Percentiles rank a stretch among this genome's conserved stretches.
Evolutionary conservation across 1,140 invertebrate species (phyloP).

Genomic region (Leptinotarsa undecemlineata): DNA sequence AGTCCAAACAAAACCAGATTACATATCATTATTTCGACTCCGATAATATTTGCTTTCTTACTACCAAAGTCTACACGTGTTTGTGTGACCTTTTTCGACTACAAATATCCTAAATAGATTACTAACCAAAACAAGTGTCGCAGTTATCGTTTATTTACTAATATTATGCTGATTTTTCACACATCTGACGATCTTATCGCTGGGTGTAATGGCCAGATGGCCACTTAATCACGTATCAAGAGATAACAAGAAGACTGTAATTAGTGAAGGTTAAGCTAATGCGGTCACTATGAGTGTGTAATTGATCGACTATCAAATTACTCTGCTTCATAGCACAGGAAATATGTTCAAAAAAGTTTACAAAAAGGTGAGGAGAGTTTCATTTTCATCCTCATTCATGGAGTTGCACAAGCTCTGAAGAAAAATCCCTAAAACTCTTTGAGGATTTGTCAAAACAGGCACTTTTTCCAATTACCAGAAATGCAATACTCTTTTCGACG

Average conservation of each 20-base stretch:
- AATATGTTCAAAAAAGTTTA: too few relatives aligned
- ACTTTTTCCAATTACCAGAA: too few relatives aligned
- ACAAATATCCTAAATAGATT: conserved; percentile 1
- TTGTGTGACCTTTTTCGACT: conserved; percentile 3
- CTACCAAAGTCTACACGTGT: background rate
- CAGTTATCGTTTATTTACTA: conserved; percentile 2
- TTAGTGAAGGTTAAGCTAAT: background rate
- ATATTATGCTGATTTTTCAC: background rate
- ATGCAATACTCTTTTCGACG: too few relatives aligned
- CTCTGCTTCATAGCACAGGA: background rate
- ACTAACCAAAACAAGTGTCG: background rate
- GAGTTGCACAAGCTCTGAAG: too few relatives aligned
- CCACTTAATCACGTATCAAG: background rate
- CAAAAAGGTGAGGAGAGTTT: too few relatives aligned
- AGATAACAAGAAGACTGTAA: background rate
- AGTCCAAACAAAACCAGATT: background rate
- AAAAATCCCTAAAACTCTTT: too few relatives aligned
- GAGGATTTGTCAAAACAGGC: too few relatives aligned
- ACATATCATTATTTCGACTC: background rate
- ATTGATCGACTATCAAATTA: background rate
- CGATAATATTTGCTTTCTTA: background rate
- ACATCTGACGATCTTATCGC: background rate
- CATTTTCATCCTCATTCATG: too few relatives aligned
- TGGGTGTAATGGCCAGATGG: background rate
- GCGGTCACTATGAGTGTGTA: conserved; percentile 1